Evolutionary conservation across 2,888 invertebrate species (phyloP), one percentile per base, ranked within the genome.

Genomic region (Drosophila multiciliata): DNA sequence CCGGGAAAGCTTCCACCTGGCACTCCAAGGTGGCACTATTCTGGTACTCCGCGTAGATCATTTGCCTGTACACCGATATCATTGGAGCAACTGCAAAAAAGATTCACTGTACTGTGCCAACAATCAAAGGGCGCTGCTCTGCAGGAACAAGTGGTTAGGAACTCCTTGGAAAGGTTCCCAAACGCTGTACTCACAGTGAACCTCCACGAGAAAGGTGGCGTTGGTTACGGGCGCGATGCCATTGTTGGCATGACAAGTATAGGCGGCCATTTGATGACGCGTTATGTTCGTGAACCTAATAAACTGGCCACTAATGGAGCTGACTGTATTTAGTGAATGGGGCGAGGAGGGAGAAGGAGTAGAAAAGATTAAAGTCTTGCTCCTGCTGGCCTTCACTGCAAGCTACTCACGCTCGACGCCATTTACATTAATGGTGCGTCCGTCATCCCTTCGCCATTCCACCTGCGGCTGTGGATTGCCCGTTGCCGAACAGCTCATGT

Each of bases 1-100:
- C 96, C 0, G 98, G 98, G 93, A 96, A 98, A 0, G 97, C 97
- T 93, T 98, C 98, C 32, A 97, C 95, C 93, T 97, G 96, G 91
- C 98, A 98, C 91, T 97, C 97, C 48, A 98, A 93, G 48, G 95
- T 94, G 1, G 95, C 97, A 2, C 95, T 95, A 50, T 94, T 94
- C 76, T 96, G 96, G 86, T 96, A 95, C 49, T 95, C 94, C 0
- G 96, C 96, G 57, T 96, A 96, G 63, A 97, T 95, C 90, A 95
- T 94, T 90, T 96, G 96, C 87, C 96, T 96, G 61, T 95, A 95
- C 40, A 98, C 96, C 61, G 96, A 94, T 82, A 98, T 97, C 92
- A 96, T 95, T 1, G 98, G 98, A 55, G 97, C 95, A 93, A 98
- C 98, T 98, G 94, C n/a, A 93, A 62, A 3, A 17, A n/a, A 7